Evolutionary conservation across 2,888 invertebrate species (phyloP), one percentile per base, ranked within the genome.

Genomic region (Gerris lacustris): DNA sequence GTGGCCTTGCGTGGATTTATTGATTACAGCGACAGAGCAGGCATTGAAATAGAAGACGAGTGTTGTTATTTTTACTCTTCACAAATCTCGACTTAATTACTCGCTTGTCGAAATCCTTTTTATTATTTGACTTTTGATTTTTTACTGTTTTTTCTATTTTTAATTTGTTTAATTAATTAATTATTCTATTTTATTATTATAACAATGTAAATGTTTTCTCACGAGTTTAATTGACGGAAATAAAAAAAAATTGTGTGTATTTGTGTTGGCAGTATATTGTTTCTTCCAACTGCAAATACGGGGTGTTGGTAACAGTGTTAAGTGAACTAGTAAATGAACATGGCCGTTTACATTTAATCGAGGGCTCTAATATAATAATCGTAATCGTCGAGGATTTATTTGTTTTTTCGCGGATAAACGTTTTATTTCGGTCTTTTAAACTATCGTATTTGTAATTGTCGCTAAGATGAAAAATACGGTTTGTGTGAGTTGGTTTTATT

Each of bases 291-390:
- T 55, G 55, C 55, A 55, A 55, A 55, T 55, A 55, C 15, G 55
- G 9, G 55, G 55, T 55, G 55, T 55, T 55, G 55, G 55, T 55
- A 55, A 55, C 55, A 55, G 55, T 55, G 55, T 15, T 55, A 55
- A 55, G 55, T 55, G 55, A 55, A 55, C 55, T 74, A 73, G 74
- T 75, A 74, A 75, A 75, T 75, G 75, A 73, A 75, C 73, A 75
- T 75, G 75, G 75, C 75, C 75, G 75, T 75, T 75, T 75, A 73
- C 73, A 70, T 66, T 71, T 71, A 73, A 66, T 70, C 66, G 66
- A 70, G 63, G 72, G 55, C 55, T 55, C 55, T 55, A 11, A 31
- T 31, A 31, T 31, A 31, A 31, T 55, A 55, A 55, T 55, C 55
- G 55, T 55, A 55, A 31, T 31, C 31, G 31, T 31, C 45, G 63